Conservation (phyloP, 2,113 vertebrate species). For the Pangasianodon hypophthalmus region DNA sequence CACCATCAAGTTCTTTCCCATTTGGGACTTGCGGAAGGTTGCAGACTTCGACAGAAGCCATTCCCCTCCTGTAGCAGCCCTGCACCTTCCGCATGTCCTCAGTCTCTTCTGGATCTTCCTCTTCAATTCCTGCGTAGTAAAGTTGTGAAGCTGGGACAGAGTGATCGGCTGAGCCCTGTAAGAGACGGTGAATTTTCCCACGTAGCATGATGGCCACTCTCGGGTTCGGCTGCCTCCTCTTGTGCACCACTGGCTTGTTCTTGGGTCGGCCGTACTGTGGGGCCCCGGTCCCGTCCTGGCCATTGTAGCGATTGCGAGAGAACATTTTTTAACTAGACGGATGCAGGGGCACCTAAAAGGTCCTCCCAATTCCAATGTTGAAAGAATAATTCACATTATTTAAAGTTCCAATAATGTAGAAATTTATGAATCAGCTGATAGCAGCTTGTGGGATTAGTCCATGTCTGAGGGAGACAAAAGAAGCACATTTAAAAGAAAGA, state of each 20-base stretch:
- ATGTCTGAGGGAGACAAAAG: slow-evolving; percentile 51
- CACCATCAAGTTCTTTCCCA: slow-evolving; percentile 57
- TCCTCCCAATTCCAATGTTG: slow-evolving; percentile 4
- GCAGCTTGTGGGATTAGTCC: slow-evolving; percentile 33
- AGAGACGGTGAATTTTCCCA: slow-evolving; percentile 86
- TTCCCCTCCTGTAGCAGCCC: slow-evolving; percentile 45
- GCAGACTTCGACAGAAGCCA: slow-evolving; percentile 52
- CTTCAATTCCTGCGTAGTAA: slow-evolving; percentile 77
- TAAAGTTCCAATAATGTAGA: slow-evolving; percentile 7
- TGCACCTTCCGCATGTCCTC: slow-evolving; percentile 56
- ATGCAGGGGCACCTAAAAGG: neutral
- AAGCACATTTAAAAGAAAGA: neutral
- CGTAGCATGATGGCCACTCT: slow-evolving; percentile 73
- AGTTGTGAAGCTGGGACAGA: slow-evolving; percentile 67
- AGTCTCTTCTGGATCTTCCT: slow-evolving; percentile 62
- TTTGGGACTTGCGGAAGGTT: slow-evolving; percentile 60
- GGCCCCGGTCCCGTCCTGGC: slow-evolving; percentile 74
- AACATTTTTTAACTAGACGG: slow-evolving; percentile 71
- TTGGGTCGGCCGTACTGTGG: slow-evolving; percentile 72
- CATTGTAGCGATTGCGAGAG: slow-evolving; percentile 81
- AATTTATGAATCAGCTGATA: slow-evolving; percentile 11
- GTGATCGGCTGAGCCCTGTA: slow-evolving; percentile 81
- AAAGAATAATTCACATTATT: slow-evolving; percentile 46
- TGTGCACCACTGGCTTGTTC: slow-evolving; percentile 70
- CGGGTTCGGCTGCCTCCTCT: slow-evolving; percentile 79